Base-by-base conservation (phyloP, 2,797 vertebrate species). In the Myioborus melanocephalus region DNA sequence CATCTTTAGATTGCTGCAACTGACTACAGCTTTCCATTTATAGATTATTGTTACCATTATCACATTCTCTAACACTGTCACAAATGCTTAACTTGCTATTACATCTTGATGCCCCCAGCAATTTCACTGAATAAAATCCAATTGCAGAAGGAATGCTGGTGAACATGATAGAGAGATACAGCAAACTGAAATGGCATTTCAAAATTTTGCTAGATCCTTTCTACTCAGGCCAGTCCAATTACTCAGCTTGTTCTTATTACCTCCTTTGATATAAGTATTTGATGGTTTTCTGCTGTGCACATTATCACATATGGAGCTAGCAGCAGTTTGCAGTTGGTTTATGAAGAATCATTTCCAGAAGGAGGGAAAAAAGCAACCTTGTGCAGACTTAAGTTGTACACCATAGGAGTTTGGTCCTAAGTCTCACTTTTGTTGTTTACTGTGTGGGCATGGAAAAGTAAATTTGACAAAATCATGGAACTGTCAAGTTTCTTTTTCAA, bases 181-280 rank as follows among this genome's bases (percentile, higher is more conserved):
- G 32, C 55, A 95, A 89, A 93, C 2, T 63, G 50, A 87, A 93
- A 87, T 60, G 88, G 24, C 37, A 61, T 85, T 93, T 93, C 57
- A 68, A 86, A 94, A 72, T 93, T 93, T 77, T 91, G 19, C 46
- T 55, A 41, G 55, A 93, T 83, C 27, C 23, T 87, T 93, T 90
- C 76, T 91, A 71, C 55, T 87, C 78, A 64, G 30, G 34, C 34
- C 71, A 81, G 46, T 50, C 23, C 71, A 65, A 80, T 91, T 92
- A 78, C 46, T 89, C 69, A 85, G 28, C 61, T 91, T 94, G 75
- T 61, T 94, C 84, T 89, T 65, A 87, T 95, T 95, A 78, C 32
- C 39, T 61, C 46, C 78, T 93, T 75, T 81, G 71, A 90, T 85
- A 43, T 2, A 76, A 77, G 60, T 60, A 57, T 91, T 91, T 75